phyloP scores from a whole-genome alignment of 2,113 vertebrate genomes.

The Colistium nudipinnis region DNA sequence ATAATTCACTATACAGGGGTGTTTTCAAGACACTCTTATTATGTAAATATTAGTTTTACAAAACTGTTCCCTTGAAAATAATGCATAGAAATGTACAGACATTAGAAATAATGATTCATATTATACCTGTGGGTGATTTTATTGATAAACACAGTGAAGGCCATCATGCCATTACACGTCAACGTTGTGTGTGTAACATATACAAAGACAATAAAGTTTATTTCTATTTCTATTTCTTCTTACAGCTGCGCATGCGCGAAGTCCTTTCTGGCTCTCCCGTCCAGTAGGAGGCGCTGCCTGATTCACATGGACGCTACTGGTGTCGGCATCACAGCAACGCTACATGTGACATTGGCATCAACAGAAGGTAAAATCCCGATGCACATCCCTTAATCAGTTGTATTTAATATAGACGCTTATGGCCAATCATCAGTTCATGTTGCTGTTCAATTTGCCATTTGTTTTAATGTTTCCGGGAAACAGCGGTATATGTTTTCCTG shows the following conservation, averaged over 20 bases:
- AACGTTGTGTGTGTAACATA: too few species aligned
- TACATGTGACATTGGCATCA: constrained; percentile 74
- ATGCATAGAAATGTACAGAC: too few species aligned
- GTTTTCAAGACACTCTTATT: too few species aligned
- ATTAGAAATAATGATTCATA: too few species aligned
- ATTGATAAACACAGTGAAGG: too few species aligned
- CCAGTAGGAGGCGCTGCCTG: constrained; percentile 38
- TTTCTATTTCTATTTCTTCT: too few species aligned
- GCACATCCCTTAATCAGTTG: neutral
- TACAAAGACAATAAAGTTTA: too few species aligned
- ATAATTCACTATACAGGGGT: too few species aligned
- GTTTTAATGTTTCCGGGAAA: neutral
- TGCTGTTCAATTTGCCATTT: neutral
- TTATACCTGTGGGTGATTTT: too few species aligned
- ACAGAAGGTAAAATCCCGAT: constrained; percentile 45
- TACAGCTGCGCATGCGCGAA: constrained; percentile 36
- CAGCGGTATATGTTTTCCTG: neutral
- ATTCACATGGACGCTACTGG: accelerated
- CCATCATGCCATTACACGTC: too few species aligned
- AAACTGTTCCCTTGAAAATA: too few species aligned
- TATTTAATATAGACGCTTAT: neutral
- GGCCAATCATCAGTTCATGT: neutral
- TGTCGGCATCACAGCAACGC: neutral
- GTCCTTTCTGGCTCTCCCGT: constrained; percentile 4
- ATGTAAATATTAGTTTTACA: too few species aligned